Conservation (phyloP, 2,797 vertebrate species). For the Anisognathus igniventris region DNA sequence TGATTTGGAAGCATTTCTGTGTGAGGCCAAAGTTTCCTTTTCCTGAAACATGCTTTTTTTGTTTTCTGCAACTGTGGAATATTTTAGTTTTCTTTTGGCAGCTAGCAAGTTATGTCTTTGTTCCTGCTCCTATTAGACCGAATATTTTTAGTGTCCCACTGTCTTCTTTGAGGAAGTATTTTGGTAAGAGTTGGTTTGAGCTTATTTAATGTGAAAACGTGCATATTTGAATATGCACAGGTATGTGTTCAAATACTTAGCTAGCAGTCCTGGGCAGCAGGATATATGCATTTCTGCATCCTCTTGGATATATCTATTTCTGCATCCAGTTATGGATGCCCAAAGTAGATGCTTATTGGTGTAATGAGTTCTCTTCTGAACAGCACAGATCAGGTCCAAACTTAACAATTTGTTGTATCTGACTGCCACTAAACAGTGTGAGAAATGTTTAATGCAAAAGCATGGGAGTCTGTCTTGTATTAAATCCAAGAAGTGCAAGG, state of each 20-base stretch:
- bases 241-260: not conserved
- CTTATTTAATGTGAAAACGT: not conserved
- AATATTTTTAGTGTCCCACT: not conserved
- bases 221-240: not conserved
- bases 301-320: not conserved
- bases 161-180: not conserved
- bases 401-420: not conserved
- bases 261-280: not conserved
- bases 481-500: not conserved
- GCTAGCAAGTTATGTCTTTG: not conserved
- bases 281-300: not conserved
- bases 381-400: not conserved
- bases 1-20: not conserved
- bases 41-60: not conserved
- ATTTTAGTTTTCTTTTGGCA: not conserved
- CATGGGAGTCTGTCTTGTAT: not conserved
- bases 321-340: not conserved
- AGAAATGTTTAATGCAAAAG: not conserved
- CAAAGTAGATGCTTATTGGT: not conserved
- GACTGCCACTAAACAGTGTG: not conserved
- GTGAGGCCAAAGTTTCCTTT: not conserved
- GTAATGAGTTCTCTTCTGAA: not conserved
- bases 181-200: not conserved
- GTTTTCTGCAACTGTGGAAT: not conserved
- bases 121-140: not conserved